Base-by-base conservation (phyloP, 2,113 vertebrate species). In the Phoxinus phoxinus region DNA sequence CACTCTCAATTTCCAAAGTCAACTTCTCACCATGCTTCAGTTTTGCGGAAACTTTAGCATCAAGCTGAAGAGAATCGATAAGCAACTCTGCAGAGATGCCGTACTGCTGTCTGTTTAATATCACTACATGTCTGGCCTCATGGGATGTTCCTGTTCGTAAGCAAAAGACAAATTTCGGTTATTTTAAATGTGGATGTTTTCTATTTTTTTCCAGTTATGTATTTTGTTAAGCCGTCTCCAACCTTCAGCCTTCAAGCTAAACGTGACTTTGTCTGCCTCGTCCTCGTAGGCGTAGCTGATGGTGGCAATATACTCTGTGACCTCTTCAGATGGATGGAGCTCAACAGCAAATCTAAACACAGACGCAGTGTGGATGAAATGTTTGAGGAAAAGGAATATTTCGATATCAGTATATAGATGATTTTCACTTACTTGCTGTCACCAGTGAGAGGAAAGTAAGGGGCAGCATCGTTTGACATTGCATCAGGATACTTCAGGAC, bases 231-330 rank as follows among this genome's bases (percentile, higher is more conserved):
- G 30, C 2, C 74, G 10, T 44, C 89, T 89, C 89, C 87, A 95
- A 97, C 98, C 97, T 93, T 97, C 96, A 85, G 95, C 93, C 78
- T 95, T 95, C 67, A 96, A 56, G 80, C 91, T 87, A 85, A 98
- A 88, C 84, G 93, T 96, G 75, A 98, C 65, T 15, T 90, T 93
- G 85, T 99, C 96, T 83, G 95, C 92, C 83, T 94, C 89, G 65
- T 95, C 93, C 69, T 92, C 92, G 41, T 15, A 93, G 69, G 93
- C 89, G 0, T 98, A 97, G 79, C 84, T 92, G 41, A 95, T 83
- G 25, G 92, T 96, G 88, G 96, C 96, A 19, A 95, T 95, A 79
- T 98, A 99, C 85, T 96, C 96, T 12, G 94, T 92, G 44, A 97
- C 94, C 12, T 96, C 91, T 0, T 95, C 97, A 0, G 95, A 96